Evolutionary conservation across 2,888 invertebrate species (phyloP), one percentile per base, ranked within the genome.

Genomic region (Oligia strigilis): DNA sequence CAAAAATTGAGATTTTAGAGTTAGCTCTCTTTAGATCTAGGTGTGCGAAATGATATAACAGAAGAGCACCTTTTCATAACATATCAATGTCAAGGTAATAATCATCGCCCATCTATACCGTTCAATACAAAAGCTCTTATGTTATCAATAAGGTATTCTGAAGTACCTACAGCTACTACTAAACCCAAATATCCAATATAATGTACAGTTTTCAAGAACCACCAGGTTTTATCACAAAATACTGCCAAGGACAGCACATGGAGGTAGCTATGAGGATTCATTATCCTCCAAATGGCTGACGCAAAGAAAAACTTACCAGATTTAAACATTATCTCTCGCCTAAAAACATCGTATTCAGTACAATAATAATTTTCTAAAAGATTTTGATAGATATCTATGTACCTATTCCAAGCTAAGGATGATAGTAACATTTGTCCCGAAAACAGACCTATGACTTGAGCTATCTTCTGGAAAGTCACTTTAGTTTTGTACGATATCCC

Each of bases 351-450:
- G 29, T 97, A 96, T n/a, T 96, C 96, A 0, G 92, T 83, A 78
- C 97, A 97, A 52, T 81, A 83, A 40, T 83, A 81, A 62, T 97
- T 97, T 91, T 99, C 98, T 58, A 99, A 93, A 90, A 98, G 95
- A 88, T 98, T 98, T 89, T 98, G 98, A 92, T 98, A 99, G 9
- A 98, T 94, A 72, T 98, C 98, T 88, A 99, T 98, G 90, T 98
- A 98, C 52, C 98, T 97, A 95, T 99, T 99, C 99, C 99, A 99
- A 14, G 98, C 98, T 76, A 98, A 95, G 0, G 98, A 98, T 78
- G 98, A 98, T 0, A 98, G 93, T 72, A 98, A 92, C 92, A 99
- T 97, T 92, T 98, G 98, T 0, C 98, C 98, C 8, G 98, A 97
- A 89, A 98, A 98, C 87, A 98, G 96, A 29, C 98, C 95, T 43